Conservation (phyloP, 2,113 vertebrate species). For the Dermatemys mawii region DNA sequence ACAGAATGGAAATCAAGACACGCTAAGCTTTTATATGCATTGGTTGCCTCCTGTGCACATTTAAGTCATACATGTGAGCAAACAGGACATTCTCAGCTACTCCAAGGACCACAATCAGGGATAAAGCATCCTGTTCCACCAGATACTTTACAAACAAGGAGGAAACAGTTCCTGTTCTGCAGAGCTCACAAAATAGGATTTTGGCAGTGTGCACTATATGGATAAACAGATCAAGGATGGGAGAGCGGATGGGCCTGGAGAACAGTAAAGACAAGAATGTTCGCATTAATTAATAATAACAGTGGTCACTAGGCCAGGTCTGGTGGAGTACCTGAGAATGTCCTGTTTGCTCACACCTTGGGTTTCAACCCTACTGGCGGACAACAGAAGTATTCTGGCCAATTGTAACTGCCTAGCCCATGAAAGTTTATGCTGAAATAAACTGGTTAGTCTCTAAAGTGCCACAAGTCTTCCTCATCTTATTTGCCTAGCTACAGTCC, state of each 20-base stretch:
- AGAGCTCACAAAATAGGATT: background rate
- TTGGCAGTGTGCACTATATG: background rate
- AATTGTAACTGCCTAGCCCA: conserved; percentile 33
- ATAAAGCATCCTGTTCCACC: background rate
- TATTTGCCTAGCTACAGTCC: conserved; percentile 46
- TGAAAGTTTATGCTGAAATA: too few relatives aligned
- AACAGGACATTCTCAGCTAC: too few relatives aligned
- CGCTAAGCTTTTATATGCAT: background rate
- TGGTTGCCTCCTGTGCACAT: background rate
- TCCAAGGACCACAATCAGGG: background rate
- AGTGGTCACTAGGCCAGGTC: rapidly evolving
- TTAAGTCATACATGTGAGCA: too few relatives aligned
- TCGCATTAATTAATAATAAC: rapidly evolving
- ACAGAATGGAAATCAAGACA: background rate
- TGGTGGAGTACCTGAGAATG: rapidly evolving
- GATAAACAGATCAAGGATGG: background rate
- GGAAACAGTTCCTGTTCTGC: background rate
- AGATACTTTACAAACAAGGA: background rate
- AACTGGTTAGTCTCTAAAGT: too few relatives aligned
- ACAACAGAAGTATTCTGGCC: conserved; percentile 38
- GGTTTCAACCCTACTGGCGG: conserved; percentile 3
- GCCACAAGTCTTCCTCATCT: too few relatives aligned
- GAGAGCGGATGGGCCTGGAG: background rate
- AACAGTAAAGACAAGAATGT: background rate
- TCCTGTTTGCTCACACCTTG: background rate